Evolutionary conservation across 2,797 vertebrate species (phyloP), one percentile per base, ranked within the genome.

Genomic region (Periophthalmus magnuspinnatus): DNA sequence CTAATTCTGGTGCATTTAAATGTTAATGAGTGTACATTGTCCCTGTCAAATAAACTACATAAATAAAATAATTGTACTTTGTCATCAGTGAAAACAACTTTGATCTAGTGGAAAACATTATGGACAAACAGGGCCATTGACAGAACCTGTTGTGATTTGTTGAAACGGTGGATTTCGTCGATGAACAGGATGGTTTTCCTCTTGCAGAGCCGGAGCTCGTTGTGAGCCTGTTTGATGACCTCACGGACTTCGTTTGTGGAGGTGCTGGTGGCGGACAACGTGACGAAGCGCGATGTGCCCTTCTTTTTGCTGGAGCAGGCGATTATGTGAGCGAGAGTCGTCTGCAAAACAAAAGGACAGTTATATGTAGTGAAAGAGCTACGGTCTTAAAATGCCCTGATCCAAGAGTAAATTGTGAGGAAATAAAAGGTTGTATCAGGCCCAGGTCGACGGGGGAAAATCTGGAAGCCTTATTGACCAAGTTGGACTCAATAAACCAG

Each of bases 131-230:
- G n/a, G n/a, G n/a, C n/a, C n/a, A n/a, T n/a, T n/a, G n/a, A n/a
- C n/a, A n/a, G n/a, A 90, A 99, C 98, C 97, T 99, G 98, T 73
- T 99, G 98, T 69, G 94, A 94, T 87, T 97, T 99, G 90, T 99
- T 99, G 91, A 99, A 99, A 68, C 96, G 96, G 87, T 99, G 97
- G 74, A 99, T 98, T 92, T 99, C 98, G 1, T 99, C 97, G 48
- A 99, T 96, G 88, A 99, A 99, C 76, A 99, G 91, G 84, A 99
- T 94, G 33, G 96, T 99, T 92, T 93, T 98, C 87, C 97, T 96
- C 89, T 96, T 98, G 91, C 94, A 96, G 83, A 98, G 95, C 16
- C 95, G 94, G 63, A 95, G 94, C 85, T 99, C 97, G 69, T 97
- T 99, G 78, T 97, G 95, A 32, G 97, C 96, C 89, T 98, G 96